Conservation (phyloP, 2,797 vertebrate species). For the Balearica regulorum region DNA sequence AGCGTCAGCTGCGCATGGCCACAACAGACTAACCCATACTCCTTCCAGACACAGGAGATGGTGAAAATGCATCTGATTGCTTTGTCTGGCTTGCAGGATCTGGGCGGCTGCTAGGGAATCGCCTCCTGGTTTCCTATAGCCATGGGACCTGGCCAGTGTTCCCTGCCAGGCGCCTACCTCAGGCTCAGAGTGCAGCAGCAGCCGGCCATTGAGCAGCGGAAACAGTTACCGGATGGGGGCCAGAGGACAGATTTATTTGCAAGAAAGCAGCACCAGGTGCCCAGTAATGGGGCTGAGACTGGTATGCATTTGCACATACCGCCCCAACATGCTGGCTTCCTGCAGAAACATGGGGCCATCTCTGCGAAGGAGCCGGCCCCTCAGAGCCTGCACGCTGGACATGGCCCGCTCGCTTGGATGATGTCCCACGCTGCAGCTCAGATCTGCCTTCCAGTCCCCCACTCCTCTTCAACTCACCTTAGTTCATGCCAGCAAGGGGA, state of each 20-base stretch:
- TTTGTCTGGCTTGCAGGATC: neutral
- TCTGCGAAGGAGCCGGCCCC: accelerated
- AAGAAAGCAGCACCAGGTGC: neutral
- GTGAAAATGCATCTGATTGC: neutral
- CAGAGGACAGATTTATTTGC: neutral
- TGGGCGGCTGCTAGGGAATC: neutral
- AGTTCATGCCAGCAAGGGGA: neutral
- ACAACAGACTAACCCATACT: neutral
- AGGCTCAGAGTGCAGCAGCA: neutral
- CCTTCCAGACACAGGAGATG: neutral
- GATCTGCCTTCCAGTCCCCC: neutral
- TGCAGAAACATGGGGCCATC: neutral
- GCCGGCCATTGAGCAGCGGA: neutral
- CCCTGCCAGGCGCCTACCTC: neutral
- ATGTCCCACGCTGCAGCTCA: neutral
- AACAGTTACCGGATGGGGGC: neutral
- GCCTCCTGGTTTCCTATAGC: neutral
- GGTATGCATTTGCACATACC: neutral
- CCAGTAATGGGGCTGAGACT: neutral
- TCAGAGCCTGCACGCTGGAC: accelerated
- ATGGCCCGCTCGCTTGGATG: neutral
- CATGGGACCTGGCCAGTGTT: accelerated
- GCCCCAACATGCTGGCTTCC: neutral
- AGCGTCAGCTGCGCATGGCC: neutral
- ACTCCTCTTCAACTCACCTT: neutral